These are phyloP conservation scores for Drosophila equinoxialis DNA, from an alignment of 1,140 invertebrate species.

Conservation along the genomic window DNA sequence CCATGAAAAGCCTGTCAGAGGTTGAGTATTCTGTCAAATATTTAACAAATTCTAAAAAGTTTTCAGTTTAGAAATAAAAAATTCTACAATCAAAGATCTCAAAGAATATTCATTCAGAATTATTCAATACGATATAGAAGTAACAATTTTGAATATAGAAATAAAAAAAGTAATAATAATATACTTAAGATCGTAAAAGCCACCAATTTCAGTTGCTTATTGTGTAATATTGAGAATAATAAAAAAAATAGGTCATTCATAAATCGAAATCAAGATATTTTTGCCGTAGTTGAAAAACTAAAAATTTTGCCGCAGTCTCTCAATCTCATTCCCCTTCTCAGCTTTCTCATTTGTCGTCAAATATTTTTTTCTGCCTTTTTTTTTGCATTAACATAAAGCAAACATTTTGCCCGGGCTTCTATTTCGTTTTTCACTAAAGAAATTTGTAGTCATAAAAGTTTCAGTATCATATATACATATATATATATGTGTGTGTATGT, in stretches of 20 bases:
- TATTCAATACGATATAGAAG: no score
- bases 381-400: slow-evolving; percentile 61
- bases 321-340: slow-evolving; percentile 27
- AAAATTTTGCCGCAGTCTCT: slow-evolving; percentile 56
- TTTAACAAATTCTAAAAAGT: no score
- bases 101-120: no score
- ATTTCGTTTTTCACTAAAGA: slow-evolving; percentile 49
- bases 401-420: slow-evolving; percentile 47
- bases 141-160: no score
- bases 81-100: no score
- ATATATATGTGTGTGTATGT: slow-evolving; percentile 12
- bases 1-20: no score
- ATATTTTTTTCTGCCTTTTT: background rate
- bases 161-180: no score
- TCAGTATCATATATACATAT: slow-evolving; percentile 58
- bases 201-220: background rate
- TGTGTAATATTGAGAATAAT: background rate
- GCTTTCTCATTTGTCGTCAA: slow-evolving; percentile 15
- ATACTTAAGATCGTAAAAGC: background rate
- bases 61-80: no score
- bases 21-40: no score
- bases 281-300: background rate
- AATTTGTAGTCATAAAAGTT: slow-evolving; percentile 73
- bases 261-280: slow-evolving; percentile 3
- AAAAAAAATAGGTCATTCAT: background rate